Evolutionary conservation across 2,113 vertebrate species (phyloP).

Genomic region (Anhinga rufa): DNA sequence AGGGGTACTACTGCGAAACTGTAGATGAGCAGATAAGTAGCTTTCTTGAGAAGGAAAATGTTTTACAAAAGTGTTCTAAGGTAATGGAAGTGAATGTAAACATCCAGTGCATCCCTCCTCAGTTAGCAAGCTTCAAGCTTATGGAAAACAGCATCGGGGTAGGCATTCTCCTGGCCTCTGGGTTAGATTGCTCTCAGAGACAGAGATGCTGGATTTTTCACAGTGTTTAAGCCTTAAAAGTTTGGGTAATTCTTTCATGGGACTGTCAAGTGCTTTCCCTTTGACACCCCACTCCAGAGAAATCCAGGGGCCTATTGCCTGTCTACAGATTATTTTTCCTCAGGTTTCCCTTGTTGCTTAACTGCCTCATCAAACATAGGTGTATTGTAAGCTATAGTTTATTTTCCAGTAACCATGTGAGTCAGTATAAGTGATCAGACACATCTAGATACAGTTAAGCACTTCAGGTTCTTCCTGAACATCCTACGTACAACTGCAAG

Average conservation of each 20-base stretch:
- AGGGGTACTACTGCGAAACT: neutral
- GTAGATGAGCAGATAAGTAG: neutral
- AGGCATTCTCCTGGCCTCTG: neutral
- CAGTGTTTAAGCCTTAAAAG: neutral
- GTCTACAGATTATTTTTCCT: neutral
- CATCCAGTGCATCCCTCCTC: neutral
- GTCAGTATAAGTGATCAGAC: neutral
- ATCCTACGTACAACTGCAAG: neutral
- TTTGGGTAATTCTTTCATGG: neutral
- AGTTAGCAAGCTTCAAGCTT: neutral
- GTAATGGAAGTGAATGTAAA: neutral
- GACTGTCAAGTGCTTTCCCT: neutral
- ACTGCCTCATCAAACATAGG: neutral
- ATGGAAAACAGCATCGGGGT: neutral
- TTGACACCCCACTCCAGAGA: neutral
- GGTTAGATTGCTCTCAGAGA: neutral
- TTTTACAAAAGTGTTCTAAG: neutral
- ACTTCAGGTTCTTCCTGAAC: neutral
- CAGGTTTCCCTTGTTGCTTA: neutral
- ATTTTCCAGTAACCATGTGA: constrained; percentile 8
- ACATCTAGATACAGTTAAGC: neutral
- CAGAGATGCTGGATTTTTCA: neutral
- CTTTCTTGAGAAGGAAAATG: neutral
- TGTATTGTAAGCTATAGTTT: neutral
- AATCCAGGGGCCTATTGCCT: neutral